Percentiles rank a stretch among this genome's conserved stretches.
Conservation (phyloP, 2,888 invertebrate genomes). For the Schrankia costaestrigalis region DNA sequence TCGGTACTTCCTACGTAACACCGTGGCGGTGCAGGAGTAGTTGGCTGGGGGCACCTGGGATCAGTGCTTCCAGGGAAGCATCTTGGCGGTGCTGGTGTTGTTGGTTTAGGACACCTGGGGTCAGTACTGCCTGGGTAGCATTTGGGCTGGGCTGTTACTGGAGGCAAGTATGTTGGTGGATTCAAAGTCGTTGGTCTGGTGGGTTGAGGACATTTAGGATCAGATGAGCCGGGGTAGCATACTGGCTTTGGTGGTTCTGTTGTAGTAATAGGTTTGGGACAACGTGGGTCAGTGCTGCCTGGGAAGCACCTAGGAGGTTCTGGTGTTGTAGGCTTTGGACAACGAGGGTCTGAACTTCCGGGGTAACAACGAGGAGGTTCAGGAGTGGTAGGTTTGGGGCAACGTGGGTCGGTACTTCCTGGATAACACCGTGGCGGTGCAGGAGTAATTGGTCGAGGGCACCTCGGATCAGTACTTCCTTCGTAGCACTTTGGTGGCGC, state of each 20-base stretch:
- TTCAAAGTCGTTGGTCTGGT: conserved; percentile 34
- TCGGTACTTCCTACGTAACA: conserved; percentile 48
- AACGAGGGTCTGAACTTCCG: conserved; percentile 26
- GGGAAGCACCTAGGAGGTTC: conserved; percentile 24
- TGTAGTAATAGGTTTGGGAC: conserved; percentile 35
- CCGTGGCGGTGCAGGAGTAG: conserved; percentile 28
- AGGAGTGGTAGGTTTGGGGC: conserved; percentile 32
- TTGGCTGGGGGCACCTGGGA: conserved; percentile 44
- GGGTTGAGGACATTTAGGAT: conserved; percentile 35
- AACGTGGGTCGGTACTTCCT: conserved; percentile 38
- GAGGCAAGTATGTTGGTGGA: conserved; percentile 35
- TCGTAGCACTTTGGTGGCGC: conserved; percentile 22
- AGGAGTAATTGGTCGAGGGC: conserved; percentile 43
- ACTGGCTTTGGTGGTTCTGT: conserved; percentile 35
- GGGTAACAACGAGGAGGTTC: conserved; percentile 21
- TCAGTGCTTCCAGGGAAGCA: conserved; percentile 46
- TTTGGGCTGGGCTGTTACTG: conserved; percentile 27
- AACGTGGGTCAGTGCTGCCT: conserved; percentile 33
- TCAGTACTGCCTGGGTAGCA: conserved; percentile 43
- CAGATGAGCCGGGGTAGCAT: conserved; percentile 30
- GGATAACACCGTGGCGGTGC: conserved; percentile 19
- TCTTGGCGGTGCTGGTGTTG: conserved; percentile 24
- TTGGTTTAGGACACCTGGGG: conserved; percentile 40
- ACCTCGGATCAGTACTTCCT: conserved; percentile 32
- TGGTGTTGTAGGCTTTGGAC: conserved; percentile 34